Evolutionary conservation across 2,888 invertebrate genomes (phyloP), one percentile per base, ranked within the genome.

Genomic region (Geotrupes spiniger): DNA sequence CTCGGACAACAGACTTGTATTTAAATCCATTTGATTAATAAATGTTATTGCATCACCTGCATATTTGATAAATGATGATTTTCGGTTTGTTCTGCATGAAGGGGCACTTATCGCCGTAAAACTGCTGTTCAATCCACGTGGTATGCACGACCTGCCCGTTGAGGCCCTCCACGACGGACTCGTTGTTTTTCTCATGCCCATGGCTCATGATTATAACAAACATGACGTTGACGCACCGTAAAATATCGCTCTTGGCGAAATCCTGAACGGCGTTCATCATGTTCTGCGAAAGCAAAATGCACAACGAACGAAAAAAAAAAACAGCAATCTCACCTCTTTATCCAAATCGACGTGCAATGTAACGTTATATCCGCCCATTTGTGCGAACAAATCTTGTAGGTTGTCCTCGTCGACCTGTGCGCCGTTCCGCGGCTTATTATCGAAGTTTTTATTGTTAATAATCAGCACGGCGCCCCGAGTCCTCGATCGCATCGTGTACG

Each of bases 11-110:
- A 27, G 4, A n/a, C 9, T 28, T n/a, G 31, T 25, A 9, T 15
- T 27, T 17, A 4, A 25, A 37, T 15, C 11, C 6, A 11, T 42
- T 21, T 21, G 21, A 21, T 21, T 21, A 41, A 9, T 17, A 8
- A 33, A 21, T 21, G n/a, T 37, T n/a, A 36, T 12, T 26, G 2
- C 62, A 62, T 61, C 62, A 74, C 80, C 84, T 78, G 70, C 87
- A 87, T 46, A 80, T 78, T 64, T 87, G 86, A 64, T 85, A 85
- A 50, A 87, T 75, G 60, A 87, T 80, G 43, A 87, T 78, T 73
- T 87, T 87, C 10, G 87, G 87, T 61, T 83, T 80, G 36, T 77
- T 74, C 16, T 71, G 62, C 51, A 85, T 75, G 42, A 70, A 65
- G 1, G 74, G 74, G 64, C 84, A 81, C 49, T 73, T 73, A 27